phyloP scores from a whole-genome alignment of 2,113 vertebrate genomes.

The Holacanthus passer region DNA sequence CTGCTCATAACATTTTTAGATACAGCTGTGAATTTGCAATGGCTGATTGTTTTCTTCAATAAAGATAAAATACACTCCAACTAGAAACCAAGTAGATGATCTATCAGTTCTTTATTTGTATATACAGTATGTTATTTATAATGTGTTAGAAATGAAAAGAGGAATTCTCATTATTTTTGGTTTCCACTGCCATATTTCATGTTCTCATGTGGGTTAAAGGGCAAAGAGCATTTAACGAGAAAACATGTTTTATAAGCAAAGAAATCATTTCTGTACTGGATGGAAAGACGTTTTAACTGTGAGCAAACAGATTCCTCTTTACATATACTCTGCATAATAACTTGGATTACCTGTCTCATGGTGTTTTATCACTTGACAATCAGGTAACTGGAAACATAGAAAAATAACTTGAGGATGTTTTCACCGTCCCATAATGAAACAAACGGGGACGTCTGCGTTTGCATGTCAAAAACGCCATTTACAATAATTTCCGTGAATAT shows the following conservation, averaged over 20 bases:
- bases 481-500: neutral
- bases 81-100: neutral
- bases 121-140: neutral
- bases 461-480: conserved; percentile 4
- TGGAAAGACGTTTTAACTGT: neutral
- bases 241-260: neutral
- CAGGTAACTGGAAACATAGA: conserved; percentile 7
- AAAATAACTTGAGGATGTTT: neutral
- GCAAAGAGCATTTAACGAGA: neutral
- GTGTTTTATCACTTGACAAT: conserved; percentile 16
- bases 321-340: neutral
- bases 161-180: neutral
- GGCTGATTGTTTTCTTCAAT: neutral
- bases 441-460: neutral
- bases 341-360: neutral
- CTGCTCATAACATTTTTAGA: neutral
- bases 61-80: neutral
- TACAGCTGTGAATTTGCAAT: neutral
- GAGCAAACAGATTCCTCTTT: neutral
- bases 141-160: neutral
- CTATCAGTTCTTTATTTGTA: neutral
- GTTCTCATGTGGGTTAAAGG: neutral
- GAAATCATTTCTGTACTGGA: neutral
- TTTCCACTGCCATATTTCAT: conserved; percentile 9
- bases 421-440: neutral